Percentiles rank a stretch among this genome's conserved stretches.
Evolutionary conservation across 2,113 vertebrate genomes (phyloP).

Genomic region (Isichthys henryi): DNA sequence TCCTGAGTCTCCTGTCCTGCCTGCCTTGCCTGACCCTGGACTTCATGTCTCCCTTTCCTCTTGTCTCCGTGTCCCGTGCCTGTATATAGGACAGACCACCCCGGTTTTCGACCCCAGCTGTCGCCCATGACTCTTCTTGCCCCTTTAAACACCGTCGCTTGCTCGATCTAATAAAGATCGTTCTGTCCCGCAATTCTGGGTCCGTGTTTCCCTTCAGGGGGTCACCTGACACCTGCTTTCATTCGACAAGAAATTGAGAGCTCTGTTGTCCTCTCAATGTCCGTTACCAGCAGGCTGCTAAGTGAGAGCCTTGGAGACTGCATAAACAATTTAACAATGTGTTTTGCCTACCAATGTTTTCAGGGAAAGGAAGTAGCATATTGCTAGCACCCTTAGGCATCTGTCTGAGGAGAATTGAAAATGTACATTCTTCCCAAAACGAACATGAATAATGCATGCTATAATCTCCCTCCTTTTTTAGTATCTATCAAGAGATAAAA

Average conservation of each 20-base stretch:
- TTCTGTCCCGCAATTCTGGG: no score
- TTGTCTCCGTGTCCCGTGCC: no score
- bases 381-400: conserved; percentile 12
- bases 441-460: conserved; percentile 25
- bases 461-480: conserved; percentile 15
- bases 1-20: no score
- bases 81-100: no score
- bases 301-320: conserved; percentile 11
- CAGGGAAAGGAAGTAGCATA: conserved; percentile 15
- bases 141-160: no score
- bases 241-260: not conserved
- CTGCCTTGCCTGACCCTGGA: no score
- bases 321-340: conserved; percentile 24
- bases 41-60: no score
- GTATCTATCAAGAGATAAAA: conserved; percentile 16
- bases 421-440: conserved; percentile 25
- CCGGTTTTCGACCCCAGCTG: no score
- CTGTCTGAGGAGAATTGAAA: conserved; percentile 20
- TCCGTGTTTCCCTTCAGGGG: no score
- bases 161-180: no score
- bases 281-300: conserved; percentile 13
- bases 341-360: conserved; percentile 23
- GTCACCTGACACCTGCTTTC: not conserved
- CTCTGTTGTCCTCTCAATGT: conserved; percentile 10
- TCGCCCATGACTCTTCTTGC: no score